Evolutionary conservation across 2,797 vertebrate species (phyloP), one percentile per base, ranked within the genome.

Genomic region (Tenualosa ilisha): DNA sequence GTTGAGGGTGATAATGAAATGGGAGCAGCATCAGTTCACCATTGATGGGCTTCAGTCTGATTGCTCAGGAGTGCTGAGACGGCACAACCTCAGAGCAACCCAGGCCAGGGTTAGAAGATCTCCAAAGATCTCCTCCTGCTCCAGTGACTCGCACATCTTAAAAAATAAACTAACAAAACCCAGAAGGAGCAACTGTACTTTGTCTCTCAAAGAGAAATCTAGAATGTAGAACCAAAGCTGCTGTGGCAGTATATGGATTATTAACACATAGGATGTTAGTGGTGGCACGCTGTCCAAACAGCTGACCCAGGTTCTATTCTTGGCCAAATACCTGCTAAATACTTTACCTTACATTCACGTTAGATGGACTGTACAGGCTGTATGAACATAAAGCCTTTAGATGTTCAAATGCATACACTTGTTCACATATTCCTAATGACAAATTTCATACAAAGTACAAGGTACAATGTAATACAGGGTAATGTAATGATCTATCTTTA

Each of bases 11-110:
- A 49, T 5, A 40, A 17, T 79, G 40, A 79, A 46, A 79, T 31
- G 68, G 68, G 31, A 75, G 68, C 68, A 75, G 68, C 37, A 72
- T 72, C 65, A 79, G 72, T 43, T 46, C 72, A 79, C 40, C 72
- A 79, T 46, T 43, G 2, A 46, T 40, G 68, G 72, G 72, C 15
- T 22, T 20, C 4, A 4, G 1, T 79, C 40, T 46, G 15, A 79
- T 22, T 79, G 37, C 72, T 79, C 20, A 37, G 72, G 37, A 22
- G 37, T 79, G 72, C 17, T 43, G 37, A 79, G 2, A 46, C 17
- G 13, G 26, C 3, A 37, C 31, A 72, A 37, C 17, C 17, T 79
- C 20, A 22, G 40, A 79, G 72, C 17, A 72, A 40, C 1, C 3
- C 6, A 63, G n/a, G 31, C 17, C 68, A 40, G 72, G 40, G 43